Conservation (phyloP, 2,888 invertebrate genomes). For the Andrena dorsata region DNA sequence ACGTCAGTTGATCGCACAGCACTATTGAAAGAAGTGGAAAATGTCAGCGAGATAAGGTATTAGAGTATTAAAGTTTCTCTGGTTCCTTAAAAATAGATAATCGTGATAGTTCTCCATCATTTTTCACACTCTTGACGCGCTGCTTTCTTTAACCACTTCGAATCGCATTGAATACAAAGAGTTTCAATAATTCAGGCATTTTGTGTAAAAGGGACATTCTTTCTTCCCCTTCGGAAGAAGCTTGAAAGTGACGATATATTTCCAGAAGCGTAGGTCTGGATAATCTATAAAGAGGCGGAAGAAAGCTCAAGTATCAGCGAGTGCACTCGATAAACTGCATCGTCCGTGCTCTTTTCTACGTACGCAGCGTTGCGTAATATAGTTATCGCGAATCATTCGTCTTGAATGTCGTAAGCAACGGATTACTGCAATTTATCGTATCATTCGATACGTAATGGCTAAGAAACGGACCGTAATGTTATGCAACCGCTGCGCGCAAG, state of each 20-base stretch:
- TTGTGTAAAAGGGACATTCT: no score
- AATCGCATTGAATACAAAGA: no score
- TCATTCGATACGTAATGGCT: constrained; percentile 43
- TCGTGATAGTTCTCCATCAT: no score
- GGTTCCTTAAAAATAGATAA: no score
- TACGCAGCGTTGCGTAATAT: constrained; percentile 13
- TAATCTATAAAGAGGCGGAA: constrained; percentile 20
- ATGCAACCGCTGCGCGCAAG: constrained; percentile 47
- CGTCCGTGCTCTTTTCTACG: neutral
- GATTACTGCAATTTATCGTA: constrained; percentile 26
- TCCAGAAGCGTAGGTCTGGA: neutral
- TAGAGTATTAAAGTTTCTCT: no score
- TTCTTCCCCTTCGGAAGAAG: neutral
- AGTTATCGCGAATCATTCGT: constrained; percentile 25
- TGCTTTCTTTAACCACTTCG: no score
- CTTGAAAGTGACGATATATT: neutral
- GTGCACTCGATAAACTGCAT: constrained; percentile 11
- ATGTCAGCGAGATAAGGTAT: no score
- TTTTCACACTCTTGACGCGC: no score
- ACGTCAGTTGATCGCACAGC: no score
- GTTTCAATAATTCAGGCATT: no score
- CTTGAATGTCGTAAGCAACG: constrained; percentile 42
- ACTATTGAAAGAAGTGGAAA: no score
- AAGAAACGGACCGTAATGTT: constrained; percentile 46
- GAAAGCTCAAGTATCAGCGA: constrained; percentile 13